Evolutionary conservation across 2,888 invertebrate species (phyloP).

Genomic region (Entomobrya multifasciata): DNA sequence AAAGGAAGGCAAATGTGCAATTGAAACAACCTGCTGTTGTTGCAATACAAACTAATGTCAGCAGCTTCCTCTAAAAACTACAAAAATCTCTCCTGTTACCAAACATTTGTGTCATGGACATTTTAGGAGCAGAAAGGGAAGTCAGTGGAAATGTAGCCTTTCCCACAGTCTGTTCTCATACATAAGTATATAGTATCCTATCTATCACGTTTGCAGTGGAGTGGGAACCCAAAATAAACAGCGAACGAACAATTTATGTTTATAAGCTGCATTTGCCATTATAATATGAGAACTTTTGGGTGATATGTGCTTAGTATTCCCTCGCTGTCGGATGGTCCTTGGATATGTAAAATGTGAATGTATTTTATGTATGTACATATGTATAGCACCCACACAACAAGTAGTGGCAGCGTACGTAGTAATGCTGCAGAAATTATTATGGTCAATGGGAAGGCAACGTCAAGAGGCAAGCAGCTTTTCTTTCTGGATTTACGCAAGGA

Average conservation of each 20-base stretch:
- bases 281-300: neutral
- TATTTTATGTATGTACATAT: neutral
- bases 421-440: neutral
- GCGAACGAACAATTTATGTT: too few species aligned
- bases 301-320: too few species aligned
- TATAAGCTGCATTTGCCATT: neutral
- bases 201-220: slow-evolving; percentile 3
- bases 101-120: slow-evolving; percentile 69
- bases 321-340: neutral
- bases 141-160: neutral
- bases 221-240: neutral
- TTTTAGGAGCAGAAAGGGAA: slow-evolving; percentile 24
- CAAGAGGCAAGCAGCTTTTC: slow-evolving; percentile 6
- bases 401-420: neutral
- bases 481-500: neutral
- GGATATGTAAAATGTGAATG: neutral
- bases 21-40: slow-evolving; percentile 39
- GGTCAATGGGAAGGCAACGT: slow-evolving; percentile 11
- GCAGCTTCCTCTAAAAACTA: slow-evolving; percentile 52
- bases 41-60: slow-evolving; percentile 45
- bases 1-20: slow-evolving; percentile 38
- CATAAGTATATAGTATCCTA: neutral
- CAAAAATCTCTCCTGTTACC: slow-evolving; percentile 35
- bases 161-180: neutral
- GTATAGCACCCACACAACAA: slow-evolving; percentile 1